phyloP scores from a whole-genome alignment of 2,113 vertebrate species.

The Laterallus jamaicensis region DNA sequence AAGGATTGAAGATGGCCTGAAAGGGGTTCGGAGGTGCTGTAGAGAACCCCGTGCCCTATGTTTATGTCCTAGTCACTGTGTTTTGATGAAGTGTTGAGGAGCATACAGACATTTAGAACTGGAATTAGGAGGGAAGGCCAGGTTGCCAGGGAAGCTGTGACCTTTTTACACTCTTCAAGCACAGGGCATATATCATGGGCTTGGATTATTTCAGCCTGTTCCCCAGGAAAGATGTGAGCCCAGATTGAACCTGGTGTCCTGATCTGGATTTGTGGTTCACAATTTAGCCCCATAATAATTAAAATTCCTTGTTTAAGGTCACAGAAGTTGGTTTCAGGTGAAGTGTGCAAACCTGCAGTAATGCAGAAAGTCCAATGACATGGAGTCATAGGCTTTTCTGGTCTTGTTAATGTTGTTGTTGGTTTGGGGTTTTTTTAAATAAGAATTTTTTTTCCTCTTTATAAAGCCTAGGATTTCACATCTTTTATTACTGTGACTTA shows the following conservation, averaged over 20 bases:
- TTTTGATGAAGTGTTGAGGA: not conserved
- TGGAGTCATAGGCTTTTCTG: not conserved
- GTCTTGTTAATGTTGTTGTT: not conserved
- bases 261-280: not conserved
- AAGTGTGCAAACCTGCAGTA: not conserved
- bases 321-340: not conserved
- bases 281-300: not conserved
- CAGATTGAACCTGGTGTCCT: not conserved
- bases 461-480: not conserved
- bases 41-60: not conserved
- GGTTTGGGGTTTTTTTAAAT: not conserved
- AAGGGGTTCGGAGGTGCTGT: not conserved
- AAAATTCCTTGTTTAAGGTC: not conserved
- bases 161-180: not conserved
- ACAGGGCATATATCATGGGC: not conserved
- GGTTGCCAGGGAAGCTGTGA: not conserved
- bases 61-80: not conserved
- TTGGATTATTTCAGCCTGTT: not conserved
- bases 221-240: not conserved
- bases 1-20: not conserved
- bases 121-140: not conserved
- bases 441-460: not conserved
- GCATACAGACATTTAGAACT: not conserved
- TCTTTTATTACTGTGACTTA: not conserved
- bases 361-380: not conserved